Conservation (phyloP, 37 sponge, comb jelly and placozoan genomes). For the Cliona cf. orientalis region DNA sequence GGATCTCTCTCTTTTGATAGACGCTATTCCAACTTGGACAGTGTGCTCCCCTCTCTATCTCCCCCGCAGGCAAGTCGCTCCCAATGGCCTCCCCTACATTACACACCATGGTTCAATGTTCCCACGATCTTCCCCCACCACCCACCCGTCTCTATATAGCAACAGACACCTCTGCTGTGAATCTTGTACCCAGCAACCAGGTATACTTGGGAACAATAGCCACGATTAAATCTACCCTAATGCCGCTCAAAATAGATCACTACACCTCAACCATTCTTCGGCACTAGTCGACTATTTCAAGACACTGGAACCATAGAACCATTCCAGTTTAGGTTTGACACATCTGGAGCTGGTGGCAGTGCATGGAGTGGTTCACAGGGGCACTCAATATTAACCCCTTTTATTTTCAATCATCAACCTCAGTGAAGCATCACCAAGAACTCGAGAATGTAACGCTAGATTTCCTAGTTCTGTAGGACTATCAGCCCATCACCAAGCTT, state of each 20-base stretch:
- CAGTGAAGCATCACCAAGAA: not conserved
- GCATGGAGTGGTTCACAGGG: no score
- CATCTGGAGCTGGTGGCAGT: not conserved
- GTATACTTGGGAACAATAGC: no score
- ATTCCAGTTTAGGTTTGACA: conserved; percentile 47
- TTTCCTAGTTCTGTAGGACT: not conserved
- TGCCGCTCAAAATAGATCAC: conserved; percentile 29
- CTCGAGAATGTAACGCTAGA: not conserved
- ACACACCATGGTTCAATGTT: conserved; percentile 12
- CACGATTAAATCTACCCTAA: no score
- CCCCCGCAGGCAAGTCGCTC: conserved; percentile 28
- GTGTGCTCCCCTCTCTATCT: conserved; percentile 57
- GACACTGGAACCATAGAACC: conserved; percentile 19
- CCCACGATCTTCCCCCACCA: not conserved
- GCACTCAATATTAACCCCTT: not conserved
- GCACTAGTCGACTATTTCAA: conserved; percentile 50
- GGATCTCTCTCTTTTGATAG: conserved; percentile 16
- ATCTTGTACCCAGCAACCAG: not conserved
- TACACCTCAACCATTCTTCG: conserved; percentile 46
- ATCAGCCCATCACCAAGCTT: not conserved
- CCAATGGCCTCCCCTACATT: not conserved
- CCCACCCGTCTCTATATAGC: not conserved
- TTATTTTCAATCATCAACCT: conserved; percentile 15
- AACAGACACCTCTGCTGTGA: not conserved
- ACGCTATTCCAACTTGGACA: conserved; percentile 20